Conservation (phyloP, 2,113 vertebrate genomes). For the Seriola dumerili region DNA sequence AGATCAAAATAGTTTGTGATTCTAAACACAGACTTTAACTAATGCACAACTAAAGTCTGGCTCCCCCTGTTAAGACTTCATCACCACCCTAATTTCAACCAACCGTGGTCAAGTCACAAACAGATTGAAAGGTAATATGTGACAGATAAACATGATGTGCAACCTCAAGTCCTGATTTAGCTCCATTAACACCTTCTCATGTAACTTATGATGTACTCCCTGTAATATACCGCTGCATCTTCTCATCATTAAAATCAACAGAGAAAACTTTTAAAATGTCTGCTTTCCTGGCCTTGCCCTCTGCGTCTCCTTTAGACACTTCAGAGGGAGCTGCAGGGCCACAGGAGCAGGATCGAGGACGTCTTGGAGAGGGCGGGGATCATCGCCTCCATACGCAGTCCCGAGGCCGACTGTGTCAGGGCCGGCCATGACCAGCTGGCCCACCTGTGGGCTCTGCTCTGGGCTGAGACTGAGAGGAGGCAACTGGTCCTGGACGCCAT, state of each 20-base stretch:
- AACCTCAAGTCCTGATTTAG: too few species aligned
- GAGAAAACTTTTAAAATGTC: neutral
- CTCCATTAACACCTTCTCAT: neutral
- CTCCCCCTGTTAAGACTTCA: neutral
- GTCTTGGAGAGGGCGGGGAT: slow-evolving; percentile 88
- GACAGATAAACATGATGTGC: neutral
- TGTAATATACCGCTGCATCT: neutral
- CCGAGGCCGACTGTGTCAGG: slow-evolving; percentile 86
- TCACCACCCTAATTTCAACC: neutral
- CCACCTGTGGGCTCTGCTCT: slow-evolving; percentile 87
- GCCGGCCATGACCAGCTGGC: slow-evolving; percentile 87
- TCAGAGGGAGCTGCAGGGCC: slow-evolving; percentile 92
- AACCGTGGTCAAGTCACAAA: neutral
- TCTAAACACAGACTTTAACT: neutral
- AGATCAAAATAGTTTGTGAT: neutral
- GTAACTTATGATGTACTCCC: neutral
- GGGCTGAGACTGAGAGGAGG: slow-evolving; percentile 87
- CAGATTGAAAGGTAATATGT: too few species aligned
- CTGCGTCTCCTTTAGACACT: slow-evolving; percentile 82
- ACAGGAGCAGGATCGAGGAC: slow-evolving; percentile 88
- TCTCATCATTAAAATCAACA: neutral
- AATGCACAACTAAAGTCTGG: neutral
- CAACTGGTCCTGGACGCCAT: slow-evolving; percentile 91
- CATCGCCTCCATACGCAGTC: slow-evolving; percentile 89
- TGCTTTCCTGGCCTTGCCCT: neutral